These are phyloP conservation scores for Heteromyza rotundicornis DNA, from an alignment of 2,888 invertebrate genomes.

Conservation along the genomic window DNA sequence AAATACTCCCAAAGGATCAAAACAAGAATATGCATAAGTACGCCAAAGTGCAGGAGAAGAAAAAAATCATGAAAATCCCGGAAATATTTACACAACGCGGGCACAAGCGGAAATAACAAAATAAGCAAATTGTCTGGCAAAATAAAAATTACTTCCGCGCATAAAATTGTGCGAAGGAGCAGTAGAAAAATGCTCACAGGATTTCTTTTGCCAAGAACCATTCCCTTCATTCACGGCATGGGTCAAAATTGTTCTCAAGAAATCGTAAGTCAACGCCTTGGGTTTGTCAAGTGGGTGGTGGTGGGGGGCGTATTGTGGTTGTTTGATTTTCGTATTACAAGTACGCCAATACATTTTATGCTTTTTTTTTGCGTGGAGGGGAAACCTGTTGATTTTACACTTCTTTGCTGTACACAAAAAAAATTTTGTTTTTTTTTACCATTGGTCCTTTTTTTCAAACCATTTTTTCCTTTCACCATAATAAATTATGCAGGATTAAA, in stretches of 20 bases:
- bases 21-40: neutral
- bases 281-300: neutral
- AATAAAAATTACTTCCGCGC: slow-evolving; percentile 62
- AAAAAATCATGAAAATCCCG: slow-evolving; percentile 42
- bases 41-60: neutral
- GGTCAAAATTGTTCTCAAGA: slow-evolving; percentile 24
- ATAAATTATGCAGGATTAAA: slow-evolving; percentile 37
- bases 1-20: slow-evolving; percentile 32
- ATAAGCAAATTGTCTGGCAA: slow-evolving; percentile 63
- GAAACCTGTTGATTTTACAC: slow-evolving; percentile 28
- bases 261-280: neutral
- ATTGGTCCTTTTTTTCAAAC: slow-evolving; percentile 14
- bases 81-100: slow-evolving; percentile 48
- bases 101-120: slow-evolving; percentile 60
- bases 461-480: neutral
- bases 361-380: neutral
- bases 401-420: neutral
- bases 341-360: neutral
- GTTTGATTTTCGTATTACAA: slow-evolving; percentile 9
- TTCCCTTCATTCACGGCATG: slow-evolving; percentile 8
- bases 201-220: slow-evolving; percentile 24
- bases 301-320: too few relatives aligned
- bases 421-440: neutral
- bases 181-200: slow-evolving; percentile 24
- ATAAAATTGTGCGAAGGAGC: slow-evolving; percentile 18